Base-by-base conservation (phyloP, 2,797 vertebrate genomes). In the Enteromius treurensis region DNA sequence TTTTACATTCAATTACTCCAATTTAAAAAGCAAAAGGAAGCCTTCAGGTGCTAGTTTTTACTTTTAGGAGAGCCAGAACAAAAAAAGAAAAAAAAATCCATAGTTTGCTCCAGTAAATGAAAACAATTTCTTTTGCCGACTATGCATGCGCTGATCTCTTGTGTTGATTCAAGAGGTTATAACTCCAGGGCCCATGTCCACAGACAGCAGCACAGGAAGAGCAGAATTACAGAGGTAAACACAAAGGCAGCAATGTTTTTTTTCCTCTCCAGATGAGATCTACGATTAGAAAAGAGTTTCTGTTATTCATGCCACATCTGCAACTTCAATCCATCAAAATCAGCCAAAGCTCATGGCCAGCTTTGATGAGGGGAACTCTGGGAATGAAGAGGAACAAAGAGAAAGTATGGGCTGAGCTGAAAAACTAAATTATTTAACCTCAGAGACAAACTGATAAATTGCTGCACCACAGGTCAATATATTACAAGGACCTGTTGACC, bases 371-470 rank as follows among this genome's bases (percentile, higher is more conserved):
- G 70, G 40, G 49, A 75, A 53, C 84, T 79, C 73, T 42, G 80
- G 81, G 62, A 83, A 73, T 69, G 60, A 77, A 83, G 65, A 69
- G 84, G 91, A 90, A 86, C 83, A 71, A 89, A 84, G 90, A 93
- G 88, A 90, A 93, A 94, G 90, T 92, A 91, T 80, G 62, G 86
- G 88, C 89, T 86, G 86, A 91, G 89, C 90, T 91, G 84, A 93
- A 94, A 94, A 93, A 89, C 92, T 93, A 94, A 95, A 95, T 95
- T 92, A 95, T 95, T 95, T 93, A 94, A 93, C 91, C 89, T 86
- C 80, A 79, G 80, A 93, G 93, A 94, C 94, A 89, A 90, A 91
- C 92, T 95, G 93, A 96, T 94, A 92, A 95, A 95, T 94, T 92
- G 93, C 90, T 87, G 86, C 45, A 55, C 88, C 90, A 89, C 86